Percentiles rank a stretch among this genome's conserved stretches.
phyloP scores from a whole-genome alignment of 2,113 vertebrate species.

The Steatornis caripensis region DNA sequence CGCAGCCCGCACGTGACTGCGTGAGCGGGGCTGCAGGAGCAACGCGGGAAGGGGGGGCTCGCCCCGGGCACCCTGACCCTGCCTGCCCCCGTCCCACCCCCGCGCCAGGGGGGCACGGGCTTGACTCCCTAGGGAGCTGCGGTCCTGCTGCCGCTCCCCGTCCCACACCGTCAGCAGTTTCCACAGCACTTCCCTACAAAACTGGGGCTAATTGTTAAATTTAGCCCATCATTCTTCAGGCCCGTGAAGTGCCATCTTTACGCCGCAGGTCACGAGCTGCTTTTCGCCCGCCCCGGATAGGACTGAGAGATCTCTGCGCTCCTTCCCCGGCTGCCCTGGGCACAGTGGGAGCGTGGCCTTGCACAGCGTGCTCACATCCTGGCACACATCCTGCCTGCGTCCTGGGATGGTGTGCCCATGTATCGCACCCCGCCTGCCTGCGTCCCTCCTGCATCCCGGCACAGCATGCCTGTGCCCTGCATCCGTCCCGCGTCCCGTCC shows the following conservation, averaged over 20 bases:
- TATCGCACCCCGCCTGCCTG: background rate
- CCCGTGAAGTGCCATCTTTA: background rate
- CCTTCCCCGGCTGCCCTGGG: background rate
- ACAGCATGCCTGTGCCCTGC: background rate
- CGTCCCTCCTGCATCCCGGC: background rate
- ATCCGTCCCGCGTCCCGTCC: background rate
- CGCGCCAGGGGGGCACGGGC: background rate
- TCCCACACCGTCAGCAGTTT: background rate
- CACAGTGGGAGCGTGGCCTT: background rate
- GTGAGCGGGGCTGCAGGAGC: background rate
- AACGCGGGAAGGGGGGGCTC: background rate
- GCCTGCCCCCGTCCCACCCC: background rate
- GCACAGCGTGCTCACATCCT: background rate
- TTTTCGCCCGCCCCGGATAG: background rate
- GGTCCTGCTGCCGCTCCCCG: background rate
- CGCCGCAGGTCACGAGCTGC: background rate
- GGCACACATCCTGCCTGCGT: background rate
- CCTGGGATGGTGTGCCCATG: background rate
- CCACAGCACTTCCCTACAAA: background rate
- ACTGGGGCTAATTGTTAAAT: background rate
- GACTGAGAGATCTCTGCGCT: background rate
- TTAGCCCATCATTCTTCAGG: background rate
- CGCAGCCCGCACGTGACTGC: fast-evolving
- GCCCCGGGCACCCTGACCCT: background rate
- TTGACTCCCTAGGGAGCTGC: background rate